Conservation (phyloP, 2,888 invertebrate species). For the Tetramorium bicarinatum region DNA sequence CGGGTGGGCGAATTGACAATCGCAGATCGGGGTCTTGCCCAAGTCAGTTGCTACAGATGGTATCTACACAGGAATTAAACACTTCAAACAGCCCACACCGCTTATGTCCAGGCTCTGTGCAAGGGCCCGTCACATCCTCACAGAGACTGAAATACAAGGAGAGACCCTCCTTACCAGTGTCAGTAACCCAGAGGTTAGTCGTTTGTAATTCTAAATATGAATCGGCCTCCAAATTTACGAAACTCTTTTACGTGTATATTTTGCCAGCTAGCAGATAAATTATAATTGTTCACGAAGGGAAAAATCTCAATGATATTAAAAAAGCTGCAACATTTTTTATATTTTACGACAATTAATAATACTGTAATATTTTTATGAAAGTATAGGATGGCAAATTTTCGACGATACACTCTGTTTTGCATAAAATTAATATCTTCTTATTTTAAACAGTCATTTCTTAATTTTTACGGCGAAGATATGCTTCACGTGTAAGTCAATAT, state of each 20-base stretch:
- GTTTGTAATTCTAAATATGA: conserved; percentile 56
- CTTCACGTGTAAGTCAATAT: conserved; percentile 37
- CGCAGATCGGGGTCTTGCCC: conserved; percentile 96
- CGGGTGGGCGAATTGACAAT: conserved; percentile 77
- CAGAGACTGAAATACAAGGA: conserved; percentile 90
- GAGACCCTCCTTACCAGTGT: conserved; percentile 87
- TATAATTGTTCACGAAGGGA: conserved; percentile 2
- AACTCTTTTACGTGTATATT: not conserved
- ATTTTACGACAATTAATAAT: conserved; percentile 7
- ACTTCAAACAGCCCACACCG: conserved; percentile 83
- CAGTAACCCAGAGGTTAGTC: conserved; percentile 87
- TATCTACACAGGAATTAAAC: conserved; percentile 88
- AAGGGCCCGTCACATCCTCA: conserved; percentile 85
- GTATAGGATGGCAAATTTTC: not conserved
- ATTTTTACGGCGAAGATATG: conserved; percentile 10
- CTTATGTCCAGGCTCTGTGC: conserved; percentile 86
- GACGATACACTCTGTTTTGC: not conserved
- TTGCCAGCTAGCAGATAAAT: not conserved
- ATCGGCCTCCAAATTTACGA: not conserved
- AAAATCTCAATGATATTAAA: not conserved
- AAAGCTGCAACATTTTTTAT: not conserved
- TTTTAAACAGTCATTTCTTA: conserved; percentile 21
- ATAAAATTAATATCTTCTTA: conserved; percentile 10
- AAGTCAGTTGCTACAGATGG: conserved; percentile 93
- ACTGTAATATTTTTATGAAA: not conserved